These are phyloP conservation scores for Aspidiotus destructor DNA, from an alignment of 2,888 invertebrate genomes.

Conservation along the genomic window DNA sequence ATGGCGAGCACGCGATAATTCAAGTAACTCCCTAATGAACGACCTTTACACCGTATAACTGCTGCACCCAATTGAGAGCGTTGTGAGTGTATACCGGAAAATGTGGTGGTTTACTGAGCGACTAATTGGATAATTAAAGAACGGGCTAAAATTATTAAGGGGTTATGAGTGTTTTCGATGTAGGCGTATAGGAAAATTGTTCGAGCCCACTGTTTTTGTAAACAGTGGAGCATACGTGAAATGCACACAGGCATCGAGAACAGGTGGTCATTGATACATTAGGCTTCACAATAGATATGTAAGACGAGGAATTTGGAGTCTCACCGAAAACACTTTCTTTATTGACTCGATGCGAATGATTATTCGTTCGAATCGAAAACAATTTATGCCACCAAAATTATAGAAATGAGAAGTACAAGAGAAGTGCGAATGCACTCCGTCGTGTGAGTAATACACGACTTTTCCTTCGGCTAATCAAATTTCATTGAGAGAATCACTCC, in stretches of 20 bases:
- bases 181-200: neutral
- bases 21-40: neutral
- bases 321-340: no score
- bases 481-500: no score
- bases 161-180: neutral
- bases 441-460: no score
- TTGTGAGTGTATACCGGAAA: constrained; percentile 23
- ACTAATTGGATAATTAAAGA: constrained; percentile 30
- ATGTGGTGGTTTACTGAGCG: constrained; percentile 30
- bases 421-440: no score
- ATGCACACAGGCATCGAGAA: neutral
- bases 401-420: no score
- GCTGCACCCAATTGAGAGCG: neutral
- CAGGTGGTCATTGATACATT: constrained; percentile 11
- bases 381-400: no score
- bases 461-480: no score
- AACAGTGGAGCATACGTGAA: neutral
- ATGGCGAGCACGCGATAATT: neutral
- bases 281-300: no score
- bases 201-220: neutral
- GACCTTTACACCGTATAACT: no score
- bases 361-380: no score
- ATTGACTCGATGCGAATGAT: no score
- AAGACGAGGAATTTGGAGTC: no score
- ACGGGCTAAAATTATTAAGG: neutral